phyloP scores from a whole-genome alignment of 35 echinoderm and acorn worm species.

The Hemicentrotus pulcherrimus region DNA sequence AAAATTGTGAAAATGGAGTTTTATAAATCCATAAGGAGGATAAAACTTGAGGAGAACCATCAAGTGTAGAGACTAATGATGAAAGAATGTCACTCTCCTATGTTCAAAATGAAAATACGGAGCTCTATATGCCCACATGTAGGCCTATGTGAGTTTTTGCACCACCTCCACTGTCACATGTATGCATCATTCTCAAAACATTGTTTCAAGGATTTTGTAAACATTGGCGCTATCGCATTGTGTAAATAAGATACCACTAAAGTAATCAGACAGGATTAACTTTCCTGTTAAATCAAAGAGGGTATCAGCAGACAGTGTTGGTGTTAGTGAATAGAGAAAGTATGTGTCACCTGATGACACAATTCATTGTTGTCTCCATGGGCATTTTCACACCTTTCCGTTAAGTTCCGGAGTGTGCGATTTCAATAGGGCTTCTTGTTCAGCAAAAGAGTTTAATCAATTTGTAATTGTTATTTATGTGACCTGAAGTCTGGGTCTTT shows the following conservation, averaged over 20 bases:
- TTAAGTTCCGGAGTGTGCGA: too few relatives aligned
- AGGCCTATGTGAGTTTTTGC: background rate
- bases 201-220: constrained; percentile 13
- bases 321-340: background rate
- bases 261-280: background rate
- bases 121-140: background rate
- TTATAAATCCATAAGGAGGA: too few relatives aligned
- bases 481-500: too few relatives aligned
- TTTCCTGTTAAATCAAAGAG: background rate
- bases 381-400: background rate
- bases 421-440: too few relatives aligned
- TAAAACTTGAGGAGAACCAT: too few relatives aligned
- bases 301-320: background rate
- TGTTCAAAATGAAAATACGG: background rate
- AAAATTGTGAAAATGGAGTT: too few relatives aligned
- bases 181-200: constrained; percentile 7
- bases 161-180: background rate
- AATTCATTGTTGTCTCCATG: background rate
- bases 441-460: too few relatives aligned
- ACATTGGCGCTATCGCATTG: background rate
- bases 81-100: background rate
- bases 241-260: background rate
- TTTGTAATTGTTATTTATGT: too few relatives aligned
- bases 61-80: background rate
- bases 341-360: background rate